Percentiles rank a stretch among this genome's conserved stretches.
Evolutionary conservation across 2,113 vertebrate genomes (phyloP).

Genomic region (Miniopterus natalensis): DNA sequence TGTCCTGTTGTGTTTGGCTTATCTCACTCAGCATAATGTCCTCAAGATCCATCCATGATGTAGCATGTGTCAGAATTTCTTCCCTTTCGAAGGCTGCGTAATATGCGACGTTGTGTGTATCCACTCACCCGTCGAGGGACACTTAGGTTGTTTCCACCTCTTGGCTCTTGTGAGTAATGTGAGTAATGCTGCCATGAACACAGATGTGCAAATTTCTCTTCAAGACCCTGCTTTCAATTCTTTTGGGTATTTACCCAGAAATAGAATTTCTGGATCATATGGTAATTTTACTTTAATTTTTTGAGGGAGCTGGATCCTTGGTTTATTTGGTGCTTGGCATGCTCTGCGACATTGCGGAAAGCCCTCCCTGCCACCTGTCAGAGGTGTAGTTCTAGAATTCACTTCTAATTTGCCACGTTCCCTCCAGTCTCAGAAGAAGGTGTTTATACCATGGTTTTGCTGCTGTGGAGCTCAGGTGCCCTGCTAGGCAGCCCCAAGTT

Average conservation of each 20-base stretch:
- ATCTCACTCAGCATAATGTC: neutral
- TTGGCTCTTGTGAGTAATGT: neutral
- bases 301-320: neutral
- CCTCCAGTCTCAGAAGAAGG: neutral
- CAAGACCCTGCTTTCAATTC: neutral
- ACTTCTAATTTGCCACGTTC: fast-evolving
- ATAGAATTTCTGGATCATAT: neutral
- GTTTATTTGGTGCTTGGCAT: neutral
- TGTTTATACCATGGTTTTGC: fast-evolving
- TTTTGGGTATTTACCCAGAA: neutral
- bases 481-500: neutral
- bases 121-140: fast-evolving
- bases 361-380: neutral
- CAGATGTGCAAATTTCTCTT: neutral
- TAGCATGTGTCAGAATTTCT: neutral
- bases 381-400: neutral
- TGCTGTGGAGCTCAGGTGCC: fast-evolving
- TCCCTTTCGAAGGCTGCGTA: neutral
- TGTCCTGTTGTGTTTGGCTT: neutral
- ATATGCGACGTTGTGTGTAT: neutral
- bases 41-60: neutral
- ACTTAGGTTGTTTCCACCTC: neutral
- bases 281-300: neutral
- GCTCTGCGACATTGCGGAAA: neutral
- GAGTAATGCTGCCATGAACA: neutral